Conservation (phyloP, 2,113 vertebrate genomes). For the Ammodytes marinus region DNA sequence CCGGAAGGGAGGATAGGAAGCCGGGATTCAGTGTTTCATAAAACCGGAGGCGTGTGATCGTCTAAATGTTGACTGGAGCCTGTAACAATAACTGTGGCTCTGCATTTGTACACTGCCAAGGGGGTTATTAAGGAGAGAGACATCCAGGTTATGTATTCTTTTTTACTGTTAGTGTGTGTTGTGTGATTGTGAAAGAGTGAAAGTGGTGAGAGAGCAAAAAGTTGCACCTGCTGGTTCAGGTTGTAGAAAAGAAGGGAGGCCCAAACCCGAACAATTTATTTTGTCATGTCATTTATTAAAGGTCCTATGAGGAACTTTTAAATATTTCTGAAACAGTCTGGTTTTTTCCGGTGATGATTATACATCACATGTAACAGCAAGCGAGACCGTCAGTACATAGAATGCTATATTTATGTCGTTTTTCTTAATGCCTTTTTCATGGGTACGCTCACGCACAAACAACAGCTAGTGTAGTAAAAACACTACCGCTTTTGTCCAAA, state of each 20-base stretch:
- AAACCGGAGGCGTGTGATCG: conserved; percentile 44
- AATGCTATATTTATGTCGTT: too few species aligned
- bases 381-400: too few species aligned
- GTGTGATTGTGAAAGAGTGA: neutral
- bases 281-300: too few species aligned
- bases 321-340: too few species aligned
- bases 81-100: conserved; percentile 42
- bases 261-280: too few species aligned
- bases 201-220: conserved; percentile 21
- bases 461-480: too few species aligned
- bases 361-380: too few species aligned
- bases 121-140: conserved; percentile 49
- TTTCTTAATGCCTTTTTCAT: too few species aligned
- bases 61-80: conserved; percentile 67
- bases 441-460: too few species aligned
- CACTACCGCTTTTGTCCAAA: too few species aligned
- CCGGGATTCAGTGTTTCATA: conserved; percentile 67
- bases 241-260: neutral
- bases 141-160: conserved; percentile 35
- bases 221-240: neutral
- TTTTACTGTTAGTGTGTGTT: conserved; percentile 24
- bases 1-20: conserved; percentile 71
- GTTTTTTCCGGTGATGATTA: too few species aligned
- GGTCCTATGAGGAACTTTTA: too few species aligned
- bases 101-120: conserved; percentile 43